phyloP scores from a whole-genome alignment of 2,888 invertebrate species.

The Herminia tarsipennalis region DNA sequence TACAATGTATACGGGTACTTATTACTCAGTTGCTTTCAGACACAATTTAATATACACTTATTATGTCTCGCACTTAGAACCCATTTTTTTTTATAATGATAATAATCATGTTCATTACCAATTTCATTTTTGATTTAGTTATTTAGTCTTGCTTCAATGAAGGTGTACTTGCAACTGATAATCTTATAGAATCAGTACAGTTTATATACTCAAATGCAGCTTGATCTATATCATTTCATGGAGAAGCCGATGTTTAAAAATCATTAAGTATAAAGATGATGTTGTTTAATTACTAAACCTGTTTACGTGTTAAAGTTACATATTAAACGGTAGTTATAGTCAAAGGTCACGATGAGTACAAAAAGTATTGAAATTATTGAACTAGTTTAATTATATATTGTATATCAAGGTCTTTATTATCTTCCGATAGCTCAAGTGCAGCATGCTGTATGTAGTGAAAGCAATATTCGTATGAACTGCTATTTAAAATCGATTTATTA shows the following conservation, averaged over 20 bases:
- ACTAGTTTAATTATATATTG: neutral
- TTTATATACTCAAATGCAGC: slow-evolving; percentile 71
- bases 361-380: slow-evolving; percentile 1
- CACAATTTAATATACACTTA: too few relatives aligned
- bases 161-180: slow-evolving; percentile 65
- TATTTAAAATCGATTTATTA: too few relatives aligned
- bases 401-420: neutral
- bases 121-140: slow-evolving; percentile 56
- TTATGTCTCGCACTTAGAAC: too few relatives aligned
- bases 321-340: neutral
- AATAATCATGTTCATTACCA: slow-evolving; percentile 65
- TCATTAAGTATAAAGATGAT: slow-evolving; percentile 63
- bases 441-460: too few relatives aligned
- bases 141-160: slow-evolving; percentile 43
- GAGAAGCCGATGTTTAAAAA: slow-evolving; percentile 69
- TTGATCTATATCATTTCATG: slow-evolving; percentile 69
- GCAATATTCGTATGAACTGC: too few relatives aligned
- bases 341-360: slow-evolving; percentile 4
- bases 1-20: too few relatives aligned
- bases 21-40: too few relatives aligned
- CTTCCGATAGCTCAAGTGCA: neutral
- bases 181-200: slow-evolving; percentile 55
- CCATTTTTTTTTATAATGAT: neutral
- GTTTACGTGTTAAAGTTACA: slow-evolving; percentile 39
- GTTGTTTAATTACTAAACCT: slow-evolving; percentile 61